Base-by-base conservation (phyloP, 1,140 invertebrate genomes). In the Drosophila saltans region DNA sequence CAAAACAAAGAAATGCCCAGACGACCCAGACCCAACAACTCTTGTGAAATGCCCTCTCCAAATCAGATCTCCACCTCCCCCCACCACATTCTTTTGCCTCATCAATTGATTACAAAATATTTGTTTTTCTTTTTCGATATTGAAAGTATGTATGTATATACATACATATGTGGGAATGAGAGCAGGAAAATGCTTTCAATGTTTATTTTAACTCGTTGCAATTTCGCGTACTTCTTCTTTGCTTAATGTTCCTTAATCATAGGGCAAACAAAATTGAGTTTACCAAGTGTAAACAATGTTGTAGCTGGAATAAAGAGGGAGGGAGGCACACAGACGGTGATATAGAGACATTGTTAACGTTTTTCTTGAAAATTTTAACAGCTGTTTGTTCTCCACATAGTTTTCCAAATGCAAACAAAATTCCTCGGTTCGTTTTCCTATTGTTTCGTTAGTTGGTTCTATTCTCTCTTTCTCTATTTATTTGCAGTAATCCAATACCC, bases 181-280 rank as follows among this genome's bases (percentile, higher is more conserved):
- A 43, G 41, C 41, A 43, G 41, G 8, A 24, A 52, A 52, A 26
- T 52, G 26, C 21, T 52, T 52, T 9, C 21, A 7, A 3, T 81
- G 69, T 80, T 80, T 84, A 60, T 48, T 75, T 57, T 21, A 55
- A 30, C 33, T 30, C 60, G 43, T 21, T 76, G 79, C 66, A 72
- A 67, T 82, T 86, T 73, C 57, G 76, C 68, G 52, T 60, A 75
- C 72, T 69, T 85, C 62, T 40, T 21, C 24, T 9, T 40, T 43
- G 33, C 33, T 36, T 36, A 36, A 36, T 36, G 39, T 45, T n/a
- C n/a, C 41, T 88, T 86, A 80, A 79, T 80, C 76, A 72, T 66
- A 59, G 73, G 11, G 40, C 68, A 86, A 79, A 82, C 76, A 69
- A 40, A 55, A 63, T 62, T 73, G 28, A 82, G 79, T 80, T 80